These are phyloP conservation scores for Nyctalus aviator DNA, from an alignment of 2,797 vertebrate genomes.

Conservation along the genomic window DNA sequence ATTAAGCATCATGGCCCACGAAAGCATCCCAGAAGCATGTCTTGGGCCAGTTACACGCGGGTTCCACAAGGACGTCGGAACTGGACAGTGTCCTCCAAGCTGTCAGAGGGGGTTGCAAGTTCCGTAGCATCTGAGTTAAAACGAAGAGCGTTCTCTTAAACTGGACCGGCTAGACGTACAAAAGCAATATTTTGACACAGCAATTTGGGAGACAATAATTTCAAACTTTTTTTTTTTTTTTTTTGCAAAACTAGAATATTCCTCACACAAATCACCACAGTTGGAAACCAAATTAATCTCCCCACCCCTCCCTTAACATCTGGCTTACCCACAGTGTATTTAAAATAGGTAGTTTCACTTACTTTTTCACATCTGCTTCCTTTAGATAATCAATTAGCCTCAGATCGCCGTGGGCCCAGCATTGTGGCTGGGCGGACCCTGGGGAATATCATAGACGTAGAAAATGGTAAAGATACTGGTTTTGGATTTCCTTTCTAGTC, in stretches of 20 bases:
- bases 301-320: constrained; percentile 30
- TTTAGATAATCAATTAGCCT: constrained; percentile 64
- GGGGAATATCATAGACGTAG: constrained; percentile 49
- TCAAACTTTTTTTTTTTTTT: not conserved
- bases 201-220: constrained; percentile 9
- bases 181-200: constrained; percentile 17
- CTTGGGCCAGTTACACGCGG: not conserved
- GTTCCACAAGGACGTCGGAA: not conserved
- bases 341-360: constrained; percentile 69
- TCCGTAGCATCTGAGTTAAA: constrained; percentile 34
- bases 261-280: not conserved
- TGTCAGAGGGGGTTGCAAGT: not conserved
- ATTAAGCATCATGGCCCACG: not conserved
- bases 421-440: not conserved
- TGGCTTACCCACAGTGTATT: constrained; percentile 45
- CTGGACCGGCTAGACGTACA: not conserved
- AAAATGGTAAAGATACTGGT: constrained; percentile 26
- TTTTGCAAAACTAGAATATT: constrained; percentile 24
- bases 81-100: not conserved
- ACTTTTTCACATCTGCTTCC: constrained; percentile 72
- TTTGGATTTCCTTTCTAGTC: constrained; percentile 66
- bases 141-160: not conserved
- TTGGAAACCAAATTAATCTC: constrained; percentile 21
- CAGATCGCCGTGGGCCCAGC: constrained; percentile 50
- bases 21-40: constrained; percentile 29